Evolutionary conservation across 2,113 vertebrate species (phyloP), one percentile per base, ranked within the genome.

Genomic region (Rhagologus leucostigma): DNA sequence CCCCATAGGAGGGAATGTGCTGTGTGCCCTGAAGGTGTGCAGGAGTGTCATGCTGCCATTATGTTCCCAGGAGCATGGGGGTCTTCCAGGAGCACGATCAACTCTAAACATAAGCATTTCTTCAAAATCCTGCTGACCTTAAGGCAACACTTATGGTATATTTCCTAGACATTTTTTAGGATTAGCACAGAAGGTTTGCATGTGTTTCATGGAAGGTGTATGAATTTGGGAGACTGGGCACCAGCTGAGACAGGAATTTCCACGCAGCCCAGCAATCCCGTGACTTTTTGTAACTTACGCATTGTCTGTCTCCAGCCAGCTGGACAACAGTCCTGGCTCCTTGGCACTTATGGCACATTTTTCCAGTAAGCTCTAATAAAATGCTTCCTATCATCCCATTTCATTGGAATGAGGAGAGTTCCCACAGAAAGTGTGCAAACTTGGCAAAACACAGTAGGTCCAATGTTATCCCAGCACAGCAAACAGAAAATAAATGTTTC

Each of bases 291-390:
- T 97, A 93, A 94, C 81, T 98, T 97, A 96, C 37, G 18, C 73
- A 75, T 67, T 78, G n/a, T 80, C 89, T 96, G 85, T 71, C 93
- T 92, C 26, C 84, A 96, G 92, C 96, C 97, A 98, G 97, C 96
- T 97, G 95, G 95, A 95, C 88, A 89, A 35, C 93, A 96, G 92
- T 96, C 93, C 86, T 29, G 37, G 81, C 76, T 97, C 62, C 75
- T 96, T 96, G 97, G 97, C 94, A 95, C 95, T 96, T 91, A 91
- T 77, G 97, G 95, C 89, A 96, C 85, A 92, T 97, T 97, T 96
- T 95, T 95, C 94, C 97, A 97, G 96, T 96, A 97, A 98, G 69
- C 71, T 79, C 94, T 98, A 98, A 97, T 98, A 98, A 98, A 98
- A 98, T 71, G 49, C 89, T 98, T 98, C 98, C 97, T 97, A 90